phyloP scores from a whole-genome alignment of 2,888 invertebrate genomes.

The Phortica magna region DNA sequence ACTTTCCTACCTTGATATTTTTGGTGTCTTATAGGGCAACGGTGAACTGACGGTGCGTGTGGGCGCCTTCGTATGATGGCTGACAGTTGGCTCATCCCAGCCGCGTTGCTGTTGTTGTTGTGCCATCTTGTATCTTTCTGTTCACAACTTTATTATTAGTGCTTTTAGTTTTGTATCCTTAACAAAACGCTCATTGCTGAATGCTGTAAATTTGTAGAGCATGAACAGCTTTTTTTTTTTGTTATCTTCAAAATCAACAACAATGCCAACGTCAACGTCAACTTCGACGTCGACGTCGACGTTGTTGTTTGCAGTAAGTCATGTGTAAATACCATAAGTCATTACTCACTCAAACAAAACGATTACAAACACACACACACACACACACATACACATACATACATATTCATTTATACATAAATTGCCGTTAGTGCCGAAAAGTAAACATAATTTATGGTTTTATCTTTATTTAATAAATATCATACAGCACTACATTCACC shows the following conservation, averaged over 20 bases:
- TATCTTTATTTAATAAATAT: conserved; percentile 70
- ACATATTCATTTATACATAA: conserved; percentile 25
- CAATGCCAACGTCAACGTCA: too few species aligned
- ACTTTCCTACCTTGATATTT: conserved; percentile 72
- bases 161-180: not conserved
- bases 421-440: conserved; percentile 42
- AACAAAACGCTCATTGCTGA: too few species aligned
- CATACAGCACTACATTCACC: conserved; percentile 57
- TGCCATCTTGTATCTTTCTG: conserved; percentile 50
- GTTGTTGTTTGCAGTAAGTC: conserved; percentile 53
- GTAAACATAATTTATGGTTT: conserved; percentile 71
- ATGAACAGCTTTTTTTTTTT: not conserved
- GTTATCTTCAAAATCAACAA: too few species aligned
- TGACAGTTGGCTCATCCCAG: conserved; percentile 63
- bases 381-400: too few species aligned
- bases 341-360: conserved; percentile 56
- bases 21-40: conserved; percentile 72
- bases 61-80: conserved; percentile 59
- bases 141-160: not conserved
- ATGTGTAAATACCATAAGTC: conserved; percentile 67
- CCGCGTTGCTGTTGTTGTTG: conserved; percentile 68
- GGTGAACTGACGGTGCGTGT: conserved; percentile 68
- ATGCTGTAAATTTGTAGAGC: not conserved
- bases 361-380: conserved; percentile 28
- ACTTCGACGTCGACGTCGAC: not conserved